A percentile compares a stretch with the other conserved stretches of the same genome.
phyloP scores from a whole-genome alignment of 2,888 invertebrate genomes.

The Meloe dianella region DNA sequence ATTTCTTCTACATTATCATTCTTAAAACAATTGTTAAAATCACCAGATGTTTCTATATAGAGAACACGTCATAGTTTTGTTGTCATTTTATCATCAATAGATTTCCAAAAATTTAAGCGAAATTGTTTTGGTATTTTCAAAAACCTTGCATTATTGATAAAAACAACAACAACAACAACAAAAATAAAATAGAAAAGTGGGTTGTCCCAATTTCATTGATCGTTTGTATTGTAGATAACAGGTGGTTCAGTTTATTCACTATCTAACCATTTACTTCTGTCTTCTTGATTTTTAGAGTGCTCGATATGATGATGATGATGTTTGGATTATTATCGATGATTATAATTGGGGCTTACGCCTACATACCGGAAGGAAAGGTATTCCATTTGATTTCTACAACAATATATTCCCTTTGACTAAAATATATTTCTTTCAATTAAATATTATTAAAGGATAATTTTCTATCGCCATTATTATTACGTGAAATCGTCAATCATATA shows the following conservation, averaged over 20 bases:
- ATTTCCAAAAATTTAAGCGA: background rate
- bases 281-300: conserved; percentile 30
- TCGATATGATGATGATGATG: conserved; percentile 43
- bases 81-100: background rate
- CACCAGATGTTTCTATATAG: background rate
- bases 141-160: too few relatives aligned
- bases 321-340: conserved; percentile 41
- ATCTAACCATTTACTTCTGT: conserved; percentile 29
- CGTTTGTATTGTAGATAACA: conserved; percentile 37
- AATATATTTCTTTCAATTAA: background rate
- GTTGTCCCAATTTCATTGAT: conserved; percentile 26
- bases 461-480: conserved; percentile 74
- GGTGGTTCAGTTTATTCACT: conserved; percentile 42
- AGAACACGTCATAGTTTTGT: conserved; percentile 4
- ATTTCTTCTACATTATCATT: too few relatives aligned
- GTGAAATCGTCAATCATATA: conserved; percentile 80
- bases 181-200: background rate
- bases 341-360: conserved; percentile 49
- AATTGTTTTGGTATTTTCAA: too few relatives aligned
- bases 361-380: conserved; percentile 56
- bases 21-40: too few relatives aligned
- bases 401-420: conserved; percentile 6
- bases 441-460: conserved; percentile 51
- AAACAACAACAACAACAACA: too few relatives aligned
- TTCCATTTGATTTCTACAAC: conserved; percentile 13